Evolutionary conservation across 2,797 vertebrate genomes (phyloP), one percentile per base, ranked within the genome.

Genomic region (Ammospiza maritima): DNA sequence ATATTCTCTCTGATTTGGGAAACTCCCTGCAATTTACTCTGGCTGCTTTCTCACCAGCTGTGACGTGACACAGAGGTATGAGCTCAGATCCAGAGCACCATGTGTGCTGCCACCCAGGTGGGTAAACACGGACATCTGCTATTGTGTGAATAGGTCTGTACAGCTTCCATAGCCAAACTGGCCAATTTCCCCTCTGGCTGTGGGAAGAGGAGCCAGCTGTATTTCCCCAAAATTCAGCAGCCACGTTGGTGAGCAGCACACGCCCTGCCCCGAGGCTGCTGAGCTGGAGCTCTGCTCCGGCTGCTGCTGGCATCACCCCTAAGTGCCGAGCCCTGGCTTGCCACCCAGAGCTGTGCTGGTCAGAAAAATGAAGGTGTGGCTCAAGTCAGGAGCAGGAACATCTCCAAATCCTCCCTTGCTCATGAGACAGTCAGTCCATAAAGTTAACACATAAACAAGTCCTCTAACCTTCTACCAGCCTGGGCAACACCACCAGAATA

Each of bases 191-290:
- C 15, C 27, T 19, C 61, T 8, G 65, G 4, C 1, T 85, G 64
- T 38, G 65, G 36, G 53, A 25, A 58, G 16, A 4, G n/a, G 29
- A 30, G 21, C 9, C 53, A 58, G 62, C 13, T n/a, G 50, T 45
- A 77, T 20, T 34, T 48, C 64, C 8, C 11, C 10, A 9, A 7
- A 57, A 6, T 0, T 14, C 5, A 3, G 47, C 44, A 70, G 40
- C 36, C 48, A 7, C 1, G 0, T 6, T 32, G 51, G 50, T 1
- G 3, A 73, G 78, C 88, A 75, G 71, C 51, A 29, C 47, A 12
- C 1, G 0, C 29, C 26, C 53, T 2, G 1, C 16, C 29, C 45
- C 0, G 1, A 17, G 1, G 4, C 47, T 27, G 42, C 4, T 0
- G 7, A 47, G 60, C 51, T 14, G 48, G 17, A 53, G 36, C 44